These are phyloP conservation scores for Meleagris gallopavo DNA, from an alignment of 2,113 vertebrate genomes.

Conservation along the genomic window DNA sequence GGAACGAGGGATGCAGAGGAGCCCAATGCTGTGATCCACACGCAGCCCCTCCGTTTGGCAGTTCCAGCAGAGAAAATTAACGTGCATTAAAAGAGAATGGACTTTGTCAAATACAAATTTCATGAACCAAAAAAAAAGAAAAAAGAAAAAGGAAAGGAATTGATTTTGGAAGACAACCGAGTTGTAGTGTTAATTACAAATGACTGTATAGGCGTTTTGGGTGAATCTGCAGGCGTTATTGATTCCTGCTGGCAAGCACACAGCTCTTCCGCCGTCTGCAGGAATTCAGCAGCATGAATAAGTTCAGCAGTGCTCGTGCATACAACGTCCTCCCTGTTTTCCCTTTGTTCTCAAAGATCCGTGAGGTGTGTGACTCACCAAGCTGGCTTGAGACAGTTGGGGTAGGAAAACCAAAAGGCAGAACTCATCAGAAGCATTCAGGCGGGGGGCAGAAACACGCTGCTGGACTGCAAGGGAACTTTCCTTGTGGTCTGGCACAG, in stretches of 20 bases:
- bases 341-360: not conserved
- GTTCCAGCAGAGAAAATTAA: conserved; percentile 16
- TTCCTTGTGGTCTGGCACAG: not conserved
- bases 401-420: not conserved
- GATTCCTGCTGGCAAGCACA: not conserved
- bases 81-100: not conserved
- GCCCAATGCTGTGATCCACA: no score
- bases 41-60: not conserved
- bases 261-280: not conserved
- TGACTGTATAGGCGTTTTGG: conserved; percentile 5
- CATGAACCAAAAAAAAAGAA: not conserved
- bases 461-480: not conserved
- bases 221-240: not conserved
- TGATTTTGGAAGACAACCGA: conserved; percentile 38
- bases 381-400: not conserved
- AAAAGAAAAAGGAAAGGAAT: conserved; percentile 13
- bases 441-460: not conserved
- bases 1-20: not conserved
- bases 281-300: not conserved
- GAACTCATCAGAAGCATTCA: not conserved
- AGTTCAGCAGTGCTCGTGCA: not conserved
- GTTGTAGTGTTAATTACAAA: conserved; percentile 61
- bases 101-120: conserved; percentile 55
- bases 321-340: not conserved
- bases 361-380: not conserved